These are phyloP conservation scores for Aculops lycopersici DNA, from an alignment of 1,140 invertebrate species.

Conservation along the genomic window DNA sequence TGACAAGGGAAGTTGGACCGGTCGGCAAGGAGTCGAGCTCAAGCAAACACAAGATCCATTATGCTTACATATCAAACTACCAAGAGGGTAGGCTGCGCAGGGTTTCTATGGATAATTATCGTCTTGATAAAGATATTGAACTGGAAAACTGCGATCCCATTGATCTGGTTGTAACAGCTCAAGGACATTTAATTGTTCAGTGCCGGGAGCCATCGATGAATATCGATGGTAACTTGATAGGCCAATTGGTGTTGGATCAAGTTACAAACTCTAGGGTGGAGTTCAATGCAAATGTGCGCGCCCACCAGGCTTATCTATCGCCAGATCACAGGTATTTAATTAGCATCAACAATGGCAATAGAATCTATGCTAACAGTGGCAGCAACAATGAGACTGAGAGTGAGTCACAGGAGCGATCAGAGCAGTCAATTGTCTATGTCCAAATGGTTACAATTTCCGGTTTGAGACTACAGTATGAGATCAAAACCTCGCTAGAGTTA, in stretches of 20 bases:
- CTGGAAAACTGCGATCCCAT: constrained; percentile 35
- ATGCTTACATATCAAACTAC: constrained; percentile 39
- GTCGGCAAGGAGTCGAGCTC: no score
- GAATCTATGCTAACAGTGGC: no score
- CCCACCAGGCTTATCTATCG: constrained; percentile 6
- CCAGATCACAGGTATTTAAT: constrained; percentile 9
- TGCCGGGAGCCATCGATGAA: constrained; percentile 8
- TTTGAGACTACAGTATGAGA: constrained; percentile 35
- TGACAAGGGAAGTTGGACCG: no score
- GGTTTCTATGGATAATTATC: constrained; percentile 35
- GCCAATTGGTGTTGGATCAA: constrained; percentile 38
- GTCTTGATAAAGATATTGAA: constrained; percentile 37
- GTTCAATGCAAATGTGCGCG: constrained; percentile 7
- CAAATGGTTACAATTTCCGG: no score
- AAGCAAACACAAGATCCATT: constrained; percentile 19
- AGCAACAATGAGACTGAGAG: no score
- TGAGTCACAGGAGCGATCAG: no score
- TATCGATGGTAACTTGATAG: constrained; percentile 16
- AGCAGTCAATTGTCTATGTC: no score
- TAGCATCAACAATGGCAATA: no score
- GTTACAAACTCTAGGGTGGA: constrained; percentile 33
- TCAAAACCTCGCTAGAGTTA: constrained; percentile 37
- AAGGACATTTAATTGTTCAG: constrained; percentile 21
- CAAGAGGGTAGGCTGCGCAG: constrained; percentile 40
- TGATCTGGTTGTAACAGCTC: constrained; percentile 31